These are phyloP conservation scores for Himalopsyche japonica DNA, from an alignment of 2,888 invertebrate species.

Conservation along the genomic window DNA sequence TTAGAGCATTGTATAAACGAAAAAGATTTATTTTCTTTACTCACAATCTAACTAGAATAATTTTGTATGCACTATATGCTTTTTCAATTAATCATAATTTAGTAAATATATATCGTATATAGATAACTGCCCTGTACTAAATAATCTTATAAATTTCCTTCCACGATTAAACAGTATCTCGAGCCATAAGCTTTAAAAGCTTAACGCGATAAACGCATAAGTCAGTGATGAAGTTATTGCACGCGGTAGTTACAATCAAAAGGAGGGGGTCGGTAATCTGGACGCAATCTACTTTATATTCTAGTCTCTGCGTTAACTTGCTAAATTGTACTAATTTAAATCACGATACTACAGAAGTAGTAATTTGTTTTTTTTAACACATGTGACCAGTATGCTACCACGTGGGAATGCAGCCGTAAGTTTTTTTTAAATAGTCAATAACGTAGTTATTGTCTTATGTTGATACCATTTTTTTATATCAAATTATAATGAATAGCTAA, in stretches of 20 bases:
- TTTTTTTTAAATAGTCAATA: too few relatives aligned
- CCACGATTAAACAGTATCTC: neutral
- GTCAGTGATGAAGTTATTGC: constrained; percentile 1
- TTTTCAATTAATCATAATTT: too few relatives aligned
- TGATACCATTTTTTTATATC: too few relatives aligned
- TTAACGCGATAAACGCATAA: neutral
- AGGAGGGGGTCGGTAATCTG: neutral
- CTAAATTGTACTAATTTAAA: neutral
- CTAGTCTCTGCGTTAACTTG: neutral
- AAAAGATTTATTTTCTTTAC: too few relatives aligned
- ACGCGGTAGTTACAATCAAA: neutral
- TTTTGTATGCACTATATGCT: too few relatives aligned
- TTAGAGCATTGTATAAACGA: too few relatives aligned
- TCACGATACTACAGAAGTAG: neutral
- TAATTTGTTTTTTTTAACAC: neutral
- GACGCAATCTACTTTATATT: neutral
- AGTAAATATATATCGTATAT: too few relatives aligned
- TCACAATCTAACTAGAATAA: too few relatives aligned
- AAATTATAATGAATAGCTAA: too few relatives aligned
- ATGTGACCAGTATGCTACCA: too few relatives aligned
- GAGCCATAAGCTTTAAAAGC: neutral
- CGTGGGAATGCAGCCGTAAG: too few relatives aligned
- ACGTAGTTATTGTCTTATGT: too few relatives aligned
- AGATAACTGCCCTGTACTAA: neutral
- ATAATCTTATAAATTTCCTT: neutral